Conservation (phyloP, 1,140 invertebrate species). For the Apis laboriosa region DNA sequence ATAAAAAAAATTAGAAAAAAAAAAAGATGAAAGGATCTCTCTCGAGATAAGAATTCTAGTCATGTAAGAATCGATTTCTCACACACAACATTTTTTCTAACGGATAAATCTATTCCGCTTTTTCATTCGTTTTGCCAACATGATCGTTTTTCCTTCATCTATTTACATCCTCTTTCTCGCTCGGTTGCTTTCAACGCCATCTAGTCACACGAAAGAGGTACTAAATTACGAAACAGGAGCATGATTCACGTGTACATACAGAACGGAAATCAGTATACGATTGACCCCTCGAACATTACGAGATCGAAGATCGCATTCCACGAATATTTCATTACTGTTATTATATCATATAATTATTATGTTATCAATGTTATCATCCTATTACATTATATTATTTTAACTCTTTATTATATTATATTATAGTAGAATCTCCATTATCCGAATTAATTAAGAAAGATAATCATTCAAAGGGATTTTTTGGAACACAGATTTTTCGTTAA, state of each 20-base stretch:
- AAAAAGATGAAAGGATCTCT: background rate
- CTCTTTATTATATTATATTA: too few relatives aligned
- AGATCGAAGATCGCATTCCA: too few relatives aligned
- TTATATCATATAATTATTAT: too few relatives aligned
- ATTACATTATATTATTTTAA: too few relatives aligned
- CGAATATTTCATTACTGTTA: too few relatives aligned
- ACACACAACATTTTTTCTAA: constrained; percentile 6
- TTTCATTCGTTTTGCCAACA: constrained; percentile 9
- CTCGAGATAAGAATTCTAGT: constrained; percentile 2
- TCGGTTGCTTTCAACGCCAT: background rate
- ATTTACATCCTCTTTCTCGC: background rate
- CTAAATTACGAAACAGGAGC: background rate
- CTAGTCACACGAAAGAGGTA: background rate
- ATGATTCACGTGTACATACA: background rate
- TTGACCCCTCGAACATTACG: too few relatives aligned
- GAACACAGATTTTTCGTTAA: too few relatives aligned
- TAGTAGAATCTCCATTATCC: too few relatives aligned
- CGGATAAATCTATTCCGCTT: background rate
- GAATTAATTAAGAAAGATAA: too few relatives aligned
- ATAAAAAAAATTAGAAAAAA: background rate
- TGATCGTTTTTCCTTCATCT: background rate
- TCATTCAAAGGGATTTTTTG: too few relatives aligned
- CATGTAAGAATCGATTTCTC: constrained; percentile 8
- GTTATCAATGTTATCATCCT: too few relatives aligned
- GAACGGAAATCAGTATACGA: background rate